Conservation (phyloP, 2,113 vertebrate genomes). For the Platichthys flesus region DNA sequence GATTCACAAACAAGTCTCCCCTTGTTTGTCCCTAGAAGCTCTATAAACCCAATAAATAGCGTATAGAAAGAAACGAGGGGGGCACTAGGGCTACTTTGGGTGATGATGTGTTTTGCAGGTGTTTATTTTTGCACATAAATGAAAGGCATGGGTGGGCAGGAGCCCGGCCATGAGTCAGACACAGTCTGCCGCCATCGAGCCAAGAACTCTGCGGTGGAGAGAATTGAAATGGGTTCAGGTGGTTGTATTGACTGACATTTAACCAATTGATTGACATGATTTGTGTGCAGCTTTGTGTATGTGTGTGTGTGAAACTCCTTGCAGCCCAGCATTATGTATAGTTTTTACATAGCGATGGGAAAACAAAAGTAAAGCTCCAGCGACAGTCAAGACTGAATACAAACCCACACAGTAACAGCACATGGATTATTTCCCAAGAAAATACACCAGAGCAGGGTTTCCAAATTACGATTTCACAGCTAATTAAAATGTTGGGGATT, state of each 20-base stretch:
- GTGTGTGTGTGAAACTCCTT: neutral
- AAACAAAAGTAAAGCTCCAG: neutral
- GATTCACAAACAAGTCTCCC: neutral
- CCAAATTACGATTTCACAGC: conserved; percentile 41
- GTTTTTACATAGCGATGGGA: neutral
- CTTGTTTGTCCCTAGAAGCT: conserved; percentile 4
- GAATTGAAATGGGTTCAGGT: conserved; percentile 14
- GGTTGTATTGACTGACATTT: conserved; percentile 28
- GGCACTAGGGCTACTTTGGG: neutral
- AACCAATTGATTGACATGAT: neutral
- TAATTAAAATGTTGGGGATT: conserved; percentile 23
- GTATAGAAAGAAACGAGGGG: neutral
- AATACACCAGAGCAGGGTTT: neutral
- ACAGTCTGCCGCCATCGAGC: conserved; percentile 15
- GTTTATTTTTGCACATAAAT: conserved; percentile 50
- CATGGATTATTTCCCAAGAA: conserved; percentile 33
- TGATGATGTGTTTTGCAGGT: conserved; percentile 27
- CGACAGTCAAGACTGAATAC: conserved; percentile 1
- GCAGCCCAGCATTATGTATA: neutral
- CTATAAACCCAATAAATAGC: conserved; percentile 8
- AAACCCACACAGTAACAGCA: conserved; percentile 5
- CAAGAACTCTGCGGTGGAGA: conserved; percentile 11
- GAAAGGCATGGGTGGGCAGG: conserved; percentile 39
- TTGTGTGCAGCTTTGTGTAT: neutral
- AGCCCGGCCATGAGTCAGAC: conserved; percentile 48